Evolutionary conservation across 2,797 vertebrate genomes (phyloP).

Genomic region (Falco rusticolus): DNA sequence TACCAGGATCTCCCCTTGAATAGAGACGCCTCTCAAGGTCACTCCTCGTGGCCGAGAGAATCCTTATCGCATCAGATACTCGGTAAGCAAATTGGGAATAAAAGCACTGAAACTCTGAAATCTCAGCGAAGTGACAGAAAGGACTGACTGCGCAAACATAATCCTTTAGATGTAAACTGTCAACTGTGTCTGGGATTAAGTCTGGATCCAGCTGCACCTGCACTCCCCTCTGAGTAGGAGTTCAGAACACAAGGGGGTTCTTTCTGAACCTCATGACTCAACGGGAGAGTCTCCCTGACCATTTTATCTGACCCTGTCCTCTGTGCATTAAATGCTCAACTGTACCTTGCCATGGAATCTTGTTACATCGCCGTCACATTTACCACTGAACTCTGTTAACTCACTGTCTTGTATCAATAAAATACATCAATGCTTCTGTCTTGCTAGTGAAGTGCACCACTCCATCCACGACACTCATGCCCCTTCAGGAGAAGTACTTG

Average conservation of each 20-base stretch:
- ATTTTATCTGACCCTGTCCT: not conserved
- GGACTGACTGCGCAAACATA: not conserved
- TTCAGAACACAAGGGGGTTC: accelerated
- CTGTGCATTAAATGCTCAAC: not conserved
- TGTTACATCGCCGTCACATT: not conserved
- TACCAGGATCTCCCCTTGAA: too few relatives aligned
- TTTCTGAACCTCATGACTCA: not conserved
- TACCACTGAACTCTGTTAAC: accelerated
- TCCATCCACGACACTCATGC: too few relatives aligned
- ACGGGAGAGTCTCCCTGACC: not conserved
- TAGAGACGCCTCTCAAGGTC: not conserved
- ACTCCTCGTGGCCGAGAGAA: not conserved
- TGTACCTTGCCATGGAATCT: not conserved
- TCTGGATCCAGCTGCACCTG: not conserved
- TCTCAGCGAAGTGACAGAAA: not conserved
- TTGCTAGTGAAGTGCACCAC: not conserved
- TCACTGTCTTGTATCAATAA: accelerated
- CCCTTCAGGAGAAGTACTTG: not conserved
- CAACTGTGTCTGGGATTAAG: not conserved
- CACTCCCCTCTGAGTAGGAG: not conserved
- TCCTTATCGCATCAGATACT: not conserved
- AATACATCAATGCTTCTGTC: accelerated
- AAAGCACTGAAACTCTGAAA: not conserved
- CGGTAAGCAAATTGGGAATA: not conserved
- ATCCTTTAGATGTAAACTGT: not conserved